phyloP scores from a whole-genome alignment of 2,888 invertebrate genomes.

The Caenorhabditis afra region DNA sequence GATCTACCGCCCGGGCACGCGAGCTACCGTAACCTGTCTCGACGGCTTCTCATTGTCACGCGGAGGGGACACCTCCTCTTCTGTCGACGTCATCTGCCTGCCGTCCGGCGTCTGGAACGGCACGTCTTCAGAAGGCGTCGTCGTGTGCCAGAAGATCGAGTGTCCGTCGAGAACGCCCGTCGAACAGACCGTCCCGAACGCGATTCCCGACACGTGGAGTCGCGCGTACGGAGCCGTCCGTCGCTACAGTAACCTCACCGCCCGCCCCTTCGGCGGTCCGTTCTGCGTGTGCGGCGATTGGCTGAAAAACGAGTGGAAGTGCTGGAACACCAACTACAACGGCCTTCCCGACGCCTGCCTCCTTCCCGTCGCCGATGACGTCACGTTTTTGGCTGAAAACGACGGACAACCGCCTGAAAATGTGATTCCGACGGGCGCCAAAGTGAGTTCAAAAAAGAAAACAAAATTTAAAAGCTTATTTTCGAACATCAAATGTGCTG shows the following conservation, averaged over 20 bases:
- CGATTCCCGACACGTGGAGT: conserved; percentile 6
- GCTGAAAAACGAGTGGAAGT: neutral
- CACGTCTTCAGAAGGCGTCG: too few relatives aligned
- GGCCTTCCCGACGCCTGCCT: conserved; percentile 18
- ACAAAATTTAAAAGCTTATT: too few relatives aligned
- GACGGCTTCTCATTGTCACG: neutral
- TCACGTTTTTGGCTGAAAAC: too few relatives aligned
- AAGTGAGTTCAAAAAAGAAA: too few relatives aligned
- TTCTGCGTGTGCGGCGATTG: conserved; percentile 47
- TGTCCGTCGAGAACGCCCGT: neutral
- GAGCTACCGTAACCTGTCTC: neutral
- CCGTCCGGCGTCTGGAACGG: too few relatives aligned
- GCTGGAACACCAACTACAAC: conserved; percentile 12
- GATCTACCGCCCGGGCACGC: neutral
- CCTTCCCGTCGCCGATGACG: neutral
- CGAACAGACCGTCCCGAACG: conserved; percentile 3
- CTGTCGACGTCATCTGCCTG: too few relatives aligned
- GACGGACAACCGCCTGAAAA: neutral
- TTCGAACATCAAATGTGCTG: too few relatives aligned
- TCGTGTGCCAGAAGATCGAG: neutral
- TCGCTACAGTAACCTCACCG: neutral
- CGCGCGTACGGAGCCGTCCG: conserved; percentile 16
- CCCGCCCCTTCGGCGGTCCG: conserved; percentile 4
- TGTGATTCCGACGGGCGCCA: too few relatives aligned
- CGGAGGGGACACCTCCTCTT: too few relatives aligned